phyloP scores from a whole-genome alignment of 2,113 vertebrate genomes.

The Tetrao urogallus region DNA sequence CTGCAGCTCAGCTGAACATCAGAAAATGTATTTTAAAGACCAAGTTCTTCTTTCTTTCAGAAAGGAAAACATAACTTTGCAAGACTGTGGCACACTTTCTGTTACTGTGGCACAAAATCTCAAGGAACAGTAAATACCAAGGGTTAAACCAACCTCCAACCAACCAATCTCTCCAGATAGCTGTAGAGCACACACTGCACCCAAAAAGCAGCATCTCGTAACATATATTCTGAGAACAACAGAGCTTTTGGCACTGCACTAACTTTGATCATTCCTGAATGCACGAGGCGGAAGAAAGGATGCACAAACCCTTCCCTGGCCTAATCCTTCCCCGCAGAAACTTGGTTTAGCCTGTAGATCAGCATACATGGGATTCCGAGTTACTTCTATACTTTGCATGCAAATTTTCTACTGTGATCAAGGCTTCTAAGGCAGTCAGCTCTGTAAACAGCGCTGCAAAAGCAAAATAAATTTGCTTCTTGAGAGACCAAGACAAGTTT shows the following conservation, averaged over 20 bases:
- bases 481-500: not conserved
- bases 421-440: not conserved
- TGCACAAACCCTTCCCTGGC: accelerated
- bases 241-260: not conserved
- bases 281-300: not conserved
- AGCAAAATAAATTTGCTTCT: conserved; percentile 8
- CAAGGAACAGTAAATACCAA: not conserved
- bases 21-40: not conserved
- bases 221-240: not conserved
- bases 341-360: not conserved
- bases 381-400: not conserved
- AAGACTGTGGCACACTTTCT: not conserved
- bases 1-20: not conserved
- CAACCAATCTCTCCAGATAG: not conserved
- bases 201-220: not conserved
- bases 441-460: not conserved
- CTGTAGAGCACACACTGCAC: not conserved
- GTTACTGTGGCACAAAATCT: not conserved
- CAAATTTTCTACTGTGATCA: not conserved
- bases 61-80: not conserved
- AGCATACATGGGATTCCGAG: not conserved
- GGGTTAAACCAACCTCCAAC: not conserved
- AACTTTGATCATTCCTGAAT: not conserved
- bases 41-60: not conserved
- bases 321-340: not conserved